Conservation (phyloP, 2,888 invertebrate genomes). For the Xiphydria camelus region DNA sequence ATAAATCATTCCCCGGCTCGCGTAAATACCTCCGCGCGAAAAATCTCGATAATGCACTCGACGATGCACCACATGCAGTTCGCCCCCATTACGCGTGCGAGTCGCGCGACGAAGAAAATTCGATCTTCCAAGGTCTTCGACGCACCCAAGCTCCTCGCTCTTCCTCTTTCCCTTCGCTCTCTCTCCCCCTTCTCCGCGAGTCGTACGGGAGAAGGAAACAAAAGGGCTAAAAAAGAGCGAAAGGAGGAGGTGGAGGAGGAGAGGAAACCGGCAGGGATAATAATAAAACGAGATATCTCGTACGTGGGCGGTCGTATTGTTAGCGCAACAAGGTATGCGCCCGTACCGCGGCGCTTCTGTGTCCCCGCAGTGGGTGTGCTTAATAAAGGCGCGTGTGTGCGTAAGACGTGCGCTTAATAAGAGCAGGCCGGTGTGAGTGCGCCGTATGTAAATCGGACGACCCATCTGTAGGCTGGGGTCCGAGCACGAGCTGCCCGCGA, state of each 20-base stretch:
- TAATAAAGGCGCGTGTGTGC: constrained; percentile 43
- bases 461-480: constrained; percentile 18
- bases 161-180: no score
- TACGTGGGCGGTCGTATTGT: constrained; percentile 57
- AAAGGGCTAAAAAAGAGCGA: constrained; percentile 12
- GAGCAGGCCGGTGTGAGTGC: constrained; percentile 23
- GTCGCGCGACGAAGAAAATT: no score
- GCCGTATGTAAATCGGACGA: constrained; percentile 42
- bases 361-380: constrained; percentile 26
- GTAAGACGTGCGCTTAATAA: constrained; percentile 40
- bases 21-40: no score
- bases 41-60: no score
- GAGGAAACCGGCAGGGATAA: constrained; percentile 41
- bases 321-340: constrained; percentile 54
- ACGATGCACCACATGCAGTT: no score
- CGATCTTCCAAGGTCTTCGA: no score
- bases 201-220: constrained; percentile 10
- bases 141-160: no score
- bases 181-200: no score
- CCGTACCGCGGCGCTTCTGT: constrained; percentile 50
- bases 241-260: constrained; percentile 20
- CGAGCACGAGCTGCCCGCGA: constrained; percentile 13
- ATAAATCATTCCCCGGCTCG: no score
- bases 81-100: no score
- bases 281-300: constrained; percentile 55